These are phyloP conservation scores for Eremobia ochroleuca DNA, from an alignment of 2,888 invertebrate genomes.

Conservation along the genomic window DNA sequence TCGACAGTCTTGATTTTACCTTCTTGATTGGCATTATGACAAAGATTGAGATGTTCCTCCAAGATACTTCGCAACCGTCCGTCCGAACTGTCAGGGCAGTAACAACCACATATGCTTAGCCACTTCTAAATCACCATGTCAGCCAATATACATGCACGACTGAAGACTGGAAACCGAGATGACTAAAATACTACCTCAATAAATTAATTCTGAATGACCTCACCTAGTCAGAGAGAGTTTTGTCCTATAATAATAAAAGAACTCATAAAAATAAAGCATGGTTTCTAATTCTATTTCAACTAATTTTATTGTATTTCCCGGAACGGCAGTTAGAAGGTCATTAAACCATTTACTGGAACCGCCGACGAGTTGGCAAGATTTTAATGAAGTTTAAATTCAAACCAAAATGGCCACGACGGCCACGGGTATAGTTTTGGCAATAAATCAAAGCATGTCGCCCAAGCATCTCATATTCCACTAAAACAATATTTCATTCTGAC, in stretches of 20 bases:
- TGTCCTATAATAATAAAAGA: slow-evolving; percentile 1
- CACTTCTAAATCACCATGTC: neutral
- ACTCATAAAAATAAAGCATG: slow-evolving; percentile 26
- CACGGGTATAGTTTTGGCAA: slow-evolving; percentile 70
- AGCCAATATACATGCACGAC: neutral
- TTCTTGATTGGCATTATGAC: neutral
- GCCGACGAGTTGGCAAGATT: slow-evolving; percentile 67
- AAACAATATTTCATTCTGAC: slow-evolving; percentile 45
- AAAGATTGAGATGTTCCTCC: neutral
- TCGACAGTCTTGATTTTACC: neutral
- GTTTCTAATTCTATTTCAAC: slow-evolving; percentile 31
- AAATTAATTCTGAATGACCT: neutral
- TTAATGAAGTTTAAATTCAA: slow-evolving; percentile 65
- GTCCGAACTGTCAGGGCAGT: neutral
- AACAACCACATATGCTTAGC: neutral
- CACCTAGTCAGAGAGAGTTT: neutral
- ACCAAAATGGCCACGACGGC: slow-evolving; percentile 61
- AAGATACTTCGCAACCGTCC: too few relatives aligned
- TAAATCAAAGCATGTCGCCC: slow-evolving; percentile 70
- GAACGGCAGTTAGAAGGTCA: slow-evolving; percentile 61
- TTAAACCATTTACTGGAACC: slow-evolving; percentile 62
- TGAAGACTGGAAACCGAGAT: neutral
- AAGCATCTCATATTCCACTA: slow-evolving; percentile 60
- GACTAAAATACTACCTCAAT: neutral
- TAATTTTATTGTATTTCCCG: slow-evolving; percentile 13